These are phyloP conservation scores for Protodeltote pygarga DNA, from an alignment of 2,888 invertebrate genomes.

Conservation along the genomic window DNA sequence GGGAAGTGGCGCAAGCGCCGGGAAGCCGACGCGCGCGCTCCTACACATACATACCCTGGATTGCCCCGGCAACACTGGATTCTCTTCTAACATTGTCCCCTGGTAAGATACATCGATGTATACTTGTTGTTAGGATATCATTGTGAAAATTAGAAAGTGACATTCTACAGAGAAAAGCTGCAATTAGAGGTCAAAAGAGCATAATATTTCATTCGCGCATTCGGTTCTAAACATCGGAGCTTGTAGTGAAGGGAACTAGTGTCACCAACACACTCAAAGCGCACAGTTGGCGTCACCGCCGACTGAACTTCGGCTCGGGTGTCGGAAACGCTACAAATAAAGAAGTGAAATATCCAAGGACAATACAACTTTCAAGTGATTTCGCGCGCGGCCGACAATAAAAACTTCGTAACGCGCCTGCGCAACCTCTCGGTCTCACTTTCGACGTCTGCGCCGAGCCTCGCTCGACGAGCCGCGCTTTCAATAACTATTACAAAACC, in stretches of 20 bases:
- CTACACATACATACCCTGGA: constrained; percentile 74
- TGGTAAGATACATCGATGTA: constrained; percentile 61
- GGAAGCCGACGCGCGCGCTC: constrained; percentile 76
- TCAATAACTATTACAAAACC: constrained; percentile 82
- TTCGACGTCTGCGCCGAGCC: constrained; percentile 79
- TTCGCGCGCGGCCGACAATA: constrained; percentile 86
- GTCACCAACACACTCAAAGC: constrained; percentile 66
- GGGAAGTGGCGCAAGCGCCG: constrained; percentile 85
- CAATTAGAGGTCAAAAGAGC: constrained; percentile 36
- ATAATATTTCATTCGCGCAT: constrained; percentile 45
- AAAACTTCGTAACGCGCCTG: constrained; percentile 85
- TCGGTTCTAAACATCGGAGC: constrained; percentile 56
- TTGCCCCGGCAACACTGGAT: constrained; percentile 65
- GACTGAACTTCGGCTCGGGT: constrained; percentile 77
- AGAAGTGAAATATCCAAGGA: constrained; percentile 86
- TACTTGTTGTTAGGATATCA: constrained; percentile 23
- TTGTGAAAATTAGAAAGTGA: constrained; percentile 41
- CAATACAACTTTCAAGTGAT: constrained; percentile 86
- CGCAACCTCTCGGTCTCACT: constrained; percentile 85
- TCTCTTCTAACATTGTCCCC: constrained; percentile 61
- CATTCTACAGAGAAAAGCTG: constrained; percentile 23
- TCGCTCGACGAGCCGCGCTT: constrained; percentile 76
- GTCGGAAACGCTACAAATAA: constrained; percentile 84
- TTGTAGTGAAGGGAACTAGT: constrained; percentile 75
- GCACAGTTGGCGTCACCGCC: constrained; percentile 70